A percentile compares a stretch with the other conserved stretches of the same genome.
These are phyloP conservation scores for Capitulum mitella DNA, from an alignment of 2,888 invertebrate genomes.

Conservation along the genomic window DNA sequence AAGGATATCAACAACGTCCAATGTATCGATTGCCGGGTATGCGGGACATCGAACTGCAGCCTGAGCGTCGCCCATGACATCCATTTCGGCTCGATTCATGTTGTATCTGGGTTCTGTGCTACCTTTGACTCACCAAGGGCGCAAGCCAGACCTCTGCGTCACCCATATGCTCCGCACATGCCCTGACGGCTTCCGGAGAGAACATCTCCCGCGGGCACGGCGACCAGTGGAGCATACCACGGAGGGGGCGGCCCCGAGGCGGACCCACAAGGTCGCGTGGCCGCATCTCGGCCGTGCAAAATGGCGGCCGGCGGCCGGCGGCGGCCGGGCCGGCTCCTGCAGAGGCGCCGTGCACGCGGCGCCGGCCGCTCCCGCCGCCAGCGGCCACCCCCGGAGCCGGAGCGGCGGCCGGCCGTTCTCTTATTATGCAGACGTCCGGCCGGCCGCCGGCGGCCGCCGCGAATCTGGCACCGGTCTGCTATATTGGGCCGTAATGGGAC, in stretches of 20 bases:
- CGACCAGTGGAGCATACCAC: not conserved
- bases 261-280: not conserved
- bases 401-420: no score
- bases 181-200: not conserved
- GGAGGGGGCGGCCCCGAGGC: not conserved
- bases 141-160: not conserved
- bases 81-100: no score
- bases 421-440: slow-evolving; percentile 9
- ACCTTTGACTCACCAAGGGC: no score
- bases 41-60: no score
- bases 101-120: no score
- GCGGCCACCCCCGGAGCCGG: not conserved
- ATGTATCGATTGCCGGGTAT: no score
- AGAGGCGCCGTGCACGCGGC: slow-evolving; percentile 8
- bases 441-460: not conserved
- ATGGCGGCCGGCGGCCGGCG: not conserved
- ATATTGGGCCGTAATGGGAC: not conserved
- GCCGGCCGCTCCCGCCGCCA: not conserved
- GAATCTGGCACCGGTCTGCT: not conserved
- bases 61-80: no score
- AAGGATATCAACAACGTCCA: no score
- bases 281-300: not conserved
- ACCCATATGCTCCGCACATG: not conserved
- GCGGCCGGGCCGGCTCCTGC: slow-evolving; percentile 11
- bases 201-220: not conserved